Evolutionary conservation across 2,888 invertebrate species (phyloP).

Genomic region (Troilus luridus): DNA sequence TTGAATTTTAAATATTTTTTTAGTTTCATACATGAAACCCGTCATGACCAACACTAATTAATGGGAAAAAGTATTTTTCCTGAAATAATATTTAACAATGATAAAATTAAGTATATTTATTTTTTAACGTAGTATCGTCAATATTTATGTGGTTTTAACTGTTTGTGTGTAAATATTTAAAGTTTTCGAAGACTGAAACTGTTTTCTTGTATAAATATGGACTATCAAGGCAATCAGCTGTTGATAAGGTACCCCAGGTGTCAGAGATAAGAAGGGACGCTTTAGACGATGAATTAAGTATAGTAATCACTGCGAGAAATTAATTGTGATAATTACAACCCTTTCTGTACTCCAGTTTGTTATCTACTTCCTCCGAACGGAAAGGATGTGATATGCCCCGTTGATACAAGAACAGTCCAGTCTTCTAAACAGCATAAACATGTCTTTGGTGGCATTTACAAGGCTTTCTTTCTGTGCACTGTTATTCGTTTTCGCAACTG

Average conservation of each 20-base stretch:
- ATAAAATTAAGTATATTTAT: background rate
- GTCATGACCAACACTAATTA: background rate
- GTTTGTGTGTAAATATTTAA: background rate
- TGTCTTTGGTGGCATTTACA: conserved; percentile 15
- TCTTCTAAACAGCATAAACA: conserved; percentile 24
- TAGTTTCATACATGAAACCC: background rate
- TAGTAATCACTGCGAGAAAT: background rate
- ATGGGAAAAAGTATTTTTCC: no score
- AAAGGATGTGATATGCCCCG: conserved; percentile 48
- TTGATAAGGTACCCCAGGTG: conserved; percentile 6
- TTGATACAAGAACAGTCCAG: conserved; percentile 21
- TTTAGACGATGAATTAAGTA: background rate
- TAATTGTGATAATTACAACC: conserved; percentile 7
- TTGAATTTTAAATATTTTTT: background rate
- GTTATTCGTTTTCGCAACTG: conserved; percentile 7
- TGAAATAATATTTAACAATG: background rate
- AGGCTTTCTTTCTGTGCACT: conserved; percentile 2
- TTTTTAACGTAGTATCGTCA: background rate
- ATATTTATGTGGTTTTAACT: background rate
- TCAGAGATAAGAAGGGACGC: background rate
- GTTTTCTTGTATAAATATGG: background rate
- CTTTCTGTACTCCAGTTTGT: background rate
- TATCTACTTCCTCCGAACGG: conserved; percentile 47
- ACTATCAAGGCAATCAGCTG: conserved; percentile 8
- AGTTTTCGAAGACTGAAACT: background rate